Evolutionary conservation across 2,113 vertebrate species (phyloP).

Genomic region (Lanius collurio): DNA sequence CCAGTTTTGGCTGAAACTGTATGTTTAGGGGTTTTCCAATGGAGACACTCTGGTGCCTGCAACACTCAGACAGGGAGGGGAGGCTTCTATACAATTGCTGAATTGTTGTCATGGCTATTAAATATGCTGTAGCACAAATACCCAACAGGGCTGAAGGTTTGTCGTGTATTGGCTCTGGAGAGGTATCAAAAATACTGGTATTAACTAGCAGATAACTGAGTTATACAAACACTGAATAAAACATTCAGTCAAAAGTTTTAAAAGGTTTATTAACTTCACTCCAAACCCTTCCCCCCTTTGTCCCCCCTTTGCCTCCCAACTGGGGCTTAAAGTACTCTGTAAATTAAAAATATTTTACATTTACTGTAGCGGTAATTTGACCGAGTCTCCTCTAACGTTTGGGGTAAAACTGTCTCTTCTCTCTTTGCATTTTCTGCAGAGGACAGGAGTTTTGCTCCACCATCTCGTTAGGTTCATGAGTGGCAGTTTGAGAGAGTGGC

Average conservation of each 20-base stretch:
- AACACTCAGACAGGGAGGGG: conserved; percentile 70
- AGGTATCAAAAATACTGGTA: conserved; percentile 51
- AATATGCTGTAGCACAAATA: conserved; percentile 70
- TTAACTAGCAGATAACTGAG: conserved; percentile 65
- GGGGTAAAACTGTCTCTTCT: neutral
- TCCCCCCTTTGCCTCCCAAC: neutral
- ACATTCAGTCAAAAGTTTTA: conserved; percentile 35
- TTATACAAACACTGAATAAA: conserved; percentile 48
- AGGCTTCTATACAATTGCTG: conserved; percentile 77
- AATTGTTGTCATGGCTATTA: conserved; percentile 82
- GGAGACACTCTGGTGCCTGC: conserved; percentile 75
- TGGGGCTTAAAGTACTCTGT: neutral
- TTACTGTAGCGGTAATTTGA: neutral
- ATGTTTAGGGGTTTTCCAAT: conserved; percentile 70
- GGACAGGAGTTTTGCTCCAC: conserved; percentile 12
- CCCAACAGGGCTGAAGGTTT: conserved; percentile 60
- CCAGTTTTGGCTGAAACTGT: conserved; percentile 70
- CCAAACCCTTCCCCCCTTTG: neutral
- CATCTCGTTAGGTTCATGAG: neutral
- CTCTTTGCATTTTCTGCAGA: neutral
- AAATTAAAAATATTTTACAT: conserved; percentile 28
- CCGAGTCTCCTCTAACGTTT: neutral
- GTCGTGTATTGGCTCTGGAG: conserved; percentile 52
- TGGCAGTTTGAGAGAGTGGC: neutral
- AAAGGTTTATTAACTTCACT: conserved; percentile 31